Base-by-base conservation (phyloP, 2,797 vertebrate species). In the Perodicticus potto region DNA sequence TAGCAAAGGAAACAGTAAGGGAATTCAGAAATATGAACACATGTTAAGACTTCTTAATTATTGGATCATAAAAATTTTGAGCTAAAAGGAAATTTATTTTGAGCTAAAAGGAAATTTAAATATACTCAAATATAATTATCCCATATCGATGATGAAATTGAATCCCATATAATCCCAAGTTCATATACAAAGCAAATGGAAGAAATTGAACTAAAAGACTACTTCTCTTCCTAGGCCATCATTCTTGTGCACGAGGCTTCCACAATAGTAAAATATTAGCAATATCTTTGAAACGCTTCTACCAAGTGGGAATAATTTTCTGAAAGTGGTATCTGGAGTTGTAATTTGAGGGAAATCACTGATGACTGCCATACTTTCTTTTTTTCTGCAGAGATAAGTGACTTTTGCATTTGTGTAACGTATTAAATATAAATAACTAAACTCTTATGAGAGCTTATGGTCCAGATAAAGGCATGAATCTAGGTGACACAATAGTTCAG, bases 91-190 rank as follows among this genome's bases (percentile, higher is more conserved):
- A 96, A 94, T 82, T 45, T 88, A 82, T 40, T 76, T 89, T 86
- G 16, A 86, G 20, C 32, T 83, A 59, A 92, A 95, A 94, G 45
- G 27, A 94, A 96, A 94, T 82, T 45, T 88, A 82, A 94, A 92
- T 94, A 69, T 37, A 65, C 10, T 22, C 87, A 86, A 70, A 3
- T 70, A 32, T 92, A 96, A 83, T 93, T 84, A 94, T 95, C 74
- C 93, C 53, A 76, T 89, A 78, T 55, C 69, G 59, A 95, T 93
- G 37, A n/a, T 95, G 82, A 96, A 97, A 83, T 83, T 90, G 77
- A 96, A 67, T 89, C 65, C 45, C 27, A 43, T 80, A 25, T 78
- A 93, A 96, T 7, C 13, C 69, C 61, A 94, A 72, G 34, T 95
- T 94, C 37, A 87, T 74, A 37, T 5, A 76, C 80, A 93, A 91